Evolutionary conservation across 1,140 invertebrate genomes (phyloP), one percentile per base, ranked within the genome.

Genomic region (Dendroctonus valens): DNA sequence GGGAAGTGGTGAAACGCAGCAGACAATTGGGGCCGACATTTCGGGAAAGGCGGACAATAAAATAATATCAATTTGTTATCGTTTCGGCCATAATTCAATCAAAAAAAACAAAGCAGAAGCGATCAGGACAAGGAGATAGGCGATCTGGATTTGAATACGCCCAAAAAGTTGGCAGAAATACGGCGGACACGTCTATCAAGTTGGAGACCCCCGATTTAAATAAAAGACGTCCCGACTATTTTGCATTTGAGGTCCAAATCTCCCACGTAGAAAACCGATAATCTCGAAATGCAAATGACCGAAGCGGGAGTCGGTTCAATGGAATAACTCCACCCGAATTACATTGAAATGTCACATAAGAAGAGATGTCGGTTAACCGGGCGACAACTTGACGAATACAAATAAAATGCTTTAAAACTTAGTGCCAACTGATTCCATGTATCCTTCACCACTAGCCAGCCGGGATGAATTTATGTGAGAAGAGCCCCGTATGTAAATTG

Each of bases 11-110:
- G 12, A n/a, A 44, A 58, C 11, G 15, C n/a, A 8, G 55, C 53
- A 41, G 26, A 46, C 40, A 14, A 58, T 8, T 11, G 55, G 7
- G 12, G 0, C 39, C 0, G 55, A 44, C 49, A 59, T 59, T 38
- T 48, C 49, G 46, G 7, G 39, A 59, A 8, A 37, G 8, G 42
- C 52, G 41, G 39, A 64, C 59, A 72, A 68, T 67, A 67, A 72
- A 69, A 67, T 69, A 72, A 69, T 70, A 74, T 69, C 67, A 74
- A 74, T 72, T 74, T 74, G 72, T 72, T 71, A 69, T 74, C 69
- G 54, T 68, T 68, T 72, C 71, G 64, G 44, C 69, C 55, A 67
- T 71, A 71, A 71, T 53, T 74, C 72, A 71, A 72, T 74, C 72
- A 59, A 55, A 70, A 26, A 26, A 26, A 72, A 72, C 55, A 41